Evolutionary conservation across 1,140 invertebrate species (phyloP), one percentile per base, ranked within the genome.

Genomic region (Pectinophora gossypiella): DNA sequence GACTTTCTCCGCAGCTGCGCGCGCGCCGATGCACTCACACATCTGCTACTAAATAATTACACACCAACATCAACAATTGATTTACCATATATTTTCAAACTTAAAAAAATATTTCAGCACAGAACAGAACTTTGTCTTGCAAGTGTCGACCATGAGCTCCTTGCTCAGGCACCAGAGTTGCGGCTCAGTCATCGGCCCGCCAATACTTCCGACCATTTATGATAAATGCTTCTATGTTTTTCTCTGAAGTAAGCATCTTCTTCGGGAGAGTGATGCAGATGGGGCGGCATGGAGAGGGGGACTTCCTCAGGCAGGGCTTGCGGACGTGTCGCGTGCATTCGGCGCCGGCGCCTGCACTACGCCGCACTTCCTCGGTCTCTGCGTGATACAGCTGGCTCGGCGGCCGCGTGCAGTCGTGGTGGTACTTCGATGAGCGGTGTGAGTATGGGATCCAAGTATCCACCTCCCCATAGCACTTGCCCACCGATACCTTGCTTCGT

Each of bases 1-100:
- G 58, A 59, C 74, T 78, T 78, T 82, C 74, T 82, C 71, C 66
- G 68, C 76, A 81, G 73, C 78, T 76, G 75, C 61, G 67, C 27
- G 27, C 27, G 27, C 27, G 27, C n/a, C 27, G 27, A n/a, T n/a
- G n/a, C n/a, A n/a, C n/a, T n/a, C n/a, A n/a, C n/a, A n/a, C n/a
- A n/a, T n/a, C n/a, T n/a, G n/a, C n/a, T n/a, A n/a, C n/a, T n/a
- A n/a, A n/a, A n/a, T n/a, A n/a, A n/a, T n/a, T n/a, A n/a, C n/a
- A n/a, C n/a, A n/a, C n/a, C n/a, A n/a, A n/a, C n/a, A n/a, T n/a
- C n/a, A n/a, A n/a, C n/a, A n/a, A n/a, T n/a, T n/a, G n/a, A n/a
- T n/a, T n/a, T n/a, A n/a, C n/a, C n/a, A n/a, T n/a, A n/a, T n/a
- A n/a, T n/a, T n/a, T n/a, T n/a, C n/a, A n/a, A n/a, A n/a, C n/a